Conservation (phyloP, 92 coral and sea anemone genomes). For the Zoanthus sansibaricus region DNA sequence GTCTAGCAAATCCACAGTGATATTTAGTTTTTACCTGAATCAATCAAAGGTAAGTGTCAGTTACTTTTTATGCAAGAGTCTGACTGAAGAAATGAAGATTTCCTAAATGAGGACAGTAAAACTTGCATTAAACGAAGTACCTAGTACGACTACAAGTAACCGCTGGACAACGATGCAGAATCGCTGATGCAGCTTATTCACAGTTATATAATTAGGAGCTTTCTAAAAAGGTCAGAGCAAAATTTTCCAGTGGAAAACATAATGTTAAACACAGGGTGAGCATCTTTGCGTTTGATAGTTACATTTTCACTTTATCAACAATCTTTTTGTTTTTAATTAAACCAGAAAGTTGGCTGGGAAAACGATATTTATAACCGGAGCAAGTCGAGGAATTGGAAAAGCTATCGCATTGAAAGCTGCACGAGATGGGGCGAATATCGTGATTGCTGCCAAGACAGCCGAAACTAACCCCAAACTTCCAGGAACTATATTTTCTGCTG, state of each 20-base stretch:
- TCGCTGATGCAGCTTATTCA: too few relatives aligned
- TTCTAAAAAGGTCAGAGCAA: too few relatives aligned
- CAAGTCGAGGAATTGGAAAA: slow-evolving; percentile 97
- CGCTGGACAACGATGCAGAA: too few relatives aligned
- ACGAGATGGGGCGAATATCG: slow-evolving; percentile 91
- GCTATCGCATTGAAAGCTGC: slow-evolving; percentile 97
- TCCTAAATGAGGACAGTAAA: too few relatives aligned
- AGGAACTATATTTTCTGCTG: slow-evolving; percentile 96
- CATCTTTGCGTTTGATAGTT: not conserved
- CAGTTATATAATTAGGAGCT: too few relatives aligned
- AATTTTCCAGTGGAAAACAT: not conserved
- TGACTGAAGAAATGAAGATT: too few relatives aligned
- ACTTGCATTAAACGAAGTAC: too few relatives aligned
- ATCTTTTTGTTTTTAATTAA: not conserved
- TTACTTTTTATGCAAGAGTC: too few relatives aligned
- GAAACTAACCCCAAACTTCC: slow-evolving; percentile 87
- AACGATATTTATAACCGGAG: slow-evolving; percentile 92
- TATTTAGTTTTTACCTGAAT: too few relatives aligned
- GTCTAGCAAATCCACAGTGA: too few relatives aligned
- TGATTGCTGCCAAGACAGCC: slow-evolving; percentile 95
- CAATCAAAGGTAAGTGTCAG: too few relatives aligned
- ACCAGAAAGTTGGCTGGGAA: slow-evolving; percentile 90
- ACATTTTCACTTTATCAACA: not conserved
- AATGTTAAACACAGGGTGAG: slow-evolving; percentile 10
- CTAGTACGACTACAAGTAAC: too few relatives aligned